Conservation (phyloP, 1,140 invertebrate genomes). For the Augochlora pura region DNA sequence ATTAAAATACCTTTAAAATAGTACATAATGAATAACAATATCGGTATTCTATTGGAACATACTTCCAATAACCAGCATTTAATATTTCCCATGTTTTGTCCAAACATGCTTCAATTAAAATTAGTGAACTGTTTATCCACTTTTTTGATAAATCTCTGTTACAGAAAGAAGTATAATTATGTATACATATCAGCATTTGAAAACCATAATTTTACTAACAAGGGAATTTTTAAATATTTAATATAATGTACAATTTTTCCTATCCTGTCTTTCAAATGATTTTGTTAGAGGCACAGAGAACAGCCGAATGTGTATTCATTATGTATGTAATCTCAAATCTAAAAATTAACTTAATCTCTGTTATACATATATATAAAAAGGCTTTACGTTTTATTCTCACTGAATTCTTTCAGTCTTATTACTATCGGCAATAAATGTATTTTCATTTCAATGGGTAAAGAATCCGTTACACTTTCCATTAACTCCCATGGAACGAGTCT, state of each 20-base stretch:
- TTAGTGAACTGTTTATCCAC: slow-evolving; percentile 71
- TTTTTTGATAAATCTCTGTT: slow-evolving; percentile 47
- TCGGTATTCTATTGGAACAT: slow-evolving; percentile 83
- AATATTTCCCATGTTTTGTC: slow-evolving; percentile 90
- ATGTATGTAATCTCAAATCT: background rate
- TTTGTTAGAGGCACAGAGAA: too few species aligned
- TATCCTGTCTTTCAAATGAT: too few species aligned
- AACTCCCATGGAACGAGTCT: slow-evolving; percentile 65
- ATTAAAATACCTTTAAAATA: slow-evolving; percentile 81
- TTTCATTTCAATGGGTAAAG: slow-evolving; percentile 69
- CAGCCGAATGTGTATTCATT: too few species aligned
- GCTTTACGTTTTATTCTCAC: slow-evolving; percentile 61
- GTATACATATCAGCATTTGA: too few species aligned
- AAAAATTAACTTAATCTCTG: background rate
- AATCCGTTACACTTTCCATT: slow-evolving; percentile 62
- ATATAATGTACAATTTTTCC: too few species aligned
- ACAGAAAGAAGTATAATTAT: slow-evolving; percentile 10
- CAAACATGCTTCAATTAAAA: slow-evolving; percentile 82
- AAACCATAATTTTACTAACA: too few species aligned
- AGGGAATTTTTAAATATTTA: too few species aligned
- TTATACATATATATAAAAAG: background rate
- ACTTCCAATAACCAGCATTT: slow-evolving; percentile 92
- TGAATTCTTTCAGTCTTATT: slow-evolving; percentile 41
- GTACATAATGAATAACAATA: slow-evolving; percentile 84
- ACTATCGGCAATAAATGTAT: slow-evolving; percentile 59